Evolutionary conservation across 1,140 invertebrate genomes (phyloP).

Genomic region (Agrypnia vestita): DNA sequence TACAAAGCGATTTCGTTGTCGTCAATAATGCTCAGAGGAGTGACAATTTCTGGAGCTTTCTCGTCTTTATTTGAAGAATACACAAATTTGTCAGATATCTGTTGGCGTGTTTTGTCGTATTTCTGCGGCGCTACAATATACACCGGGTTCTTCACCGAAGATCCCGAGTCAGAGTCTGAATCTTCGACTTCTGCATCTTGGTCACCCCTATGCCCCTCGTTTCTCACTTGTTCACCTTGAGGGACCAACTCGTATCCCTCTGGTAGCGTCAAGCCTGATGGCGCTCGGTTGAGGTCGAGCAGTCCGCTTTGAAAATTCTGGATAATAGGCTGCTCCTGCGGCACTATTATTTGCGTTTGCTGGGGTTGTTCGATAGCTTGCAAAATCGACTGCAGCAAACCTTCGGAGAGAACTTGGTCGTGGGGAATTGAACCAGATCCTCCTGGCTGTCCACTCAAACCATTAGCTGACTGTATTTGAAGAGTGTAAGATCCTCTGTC

Average conservation of each 20-base stretch:
- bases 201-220: conserved; percentile 62
- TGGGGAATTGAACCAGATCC: conserved; percentile 74
- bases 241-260: conserved; percentile 59
- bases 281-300: conserved; percentile 63
- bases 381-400: conserved; percentile 84
- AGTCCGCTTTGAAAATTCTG: conserved; percentile 48
- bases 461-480: conserved; percentile 80
- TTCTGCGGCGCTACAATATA: conserved; percentile 66
- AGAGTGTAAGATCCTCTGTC: conserved; percentile 79
- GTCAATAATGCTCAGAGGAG: conserved; percentile 66
- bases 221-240: conserved; percentile 61
- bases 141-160: conserved; percentile 65
- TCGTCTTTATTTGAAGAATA: conserved; percentile 31
- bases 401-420: conserved; percentile 84
- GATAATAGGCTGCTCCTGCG: conserved; percentile 45
- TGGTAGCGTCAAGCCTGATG: conserved; percentile 65
- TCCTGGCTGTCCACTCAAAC: conserved; percentile 67
- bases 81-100: conserved; percentile 55
- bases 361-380: conserved; percentile 80
- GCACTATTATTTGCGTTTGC: conserved; percentile 55
- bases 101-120: conserved; percentile 58
- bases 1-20: conserved; percentile 74
- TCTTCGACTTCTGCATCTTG: conserved; percentile 64
- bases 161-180: conserved; percentile 64
- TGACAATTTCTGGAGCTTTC: conserved; percentile 58